Evolutionary conservation across 1,140 invertebrate species (phyloP), one percentile per base, ranked within the genome.

Genomic region (Macrosteles quadrilineatus): DNA sequence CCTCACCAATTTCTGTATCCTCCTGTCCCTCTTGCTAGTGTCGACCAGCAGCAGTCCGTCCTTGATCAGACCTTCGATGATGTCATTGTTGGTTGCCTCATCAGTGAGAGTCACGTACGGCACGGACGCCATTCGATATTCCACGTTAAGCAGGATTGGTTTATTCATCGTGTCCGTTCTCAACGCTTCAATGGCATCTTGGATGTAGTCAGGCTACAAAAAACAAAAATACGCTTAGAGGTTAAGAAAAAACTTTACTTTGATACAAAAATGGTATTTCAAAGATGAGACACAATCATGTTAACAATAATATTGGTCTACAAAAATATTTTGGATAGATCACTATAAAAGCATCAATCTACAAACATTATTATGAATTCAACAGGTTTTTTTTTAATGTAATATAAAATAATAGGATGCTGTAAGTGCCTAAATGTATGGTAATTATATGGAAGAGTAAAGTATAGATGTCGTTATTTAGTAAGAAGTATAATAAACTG

Each of bases 41-140:
- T 97, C 94, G 67, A 92, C 89, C 36, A 98, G 77, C 1, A 97
- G 83, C 50, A 92, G 86, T 14, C 98, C 98, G 75, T 97, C 91
- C 36, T 87, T 84, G 68, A 99, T 88, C 17, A 99, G 84, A 71
- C 84, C 86, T 80, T 94, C 93, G 30, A 88, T 91, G 73, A 98
- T 84, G 80, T 98, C 95, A 67, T 88, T 84, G 79, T 94, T 91
- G 29, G 85, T 87, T 40, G 86, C 85, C 2, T 88, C 84, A 74
- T 92, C 88, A 12, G 85, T 76, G 14, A 98, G 82, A 0, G 95
- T 90, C 1, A 88, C 88, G 71, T 87, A 88, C 1, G 91, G 86
- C 17, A 91, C 78, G 0, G 86, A 88, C 21, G 84, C 84, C 4
- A 81, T 77, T 74, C 85, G 87, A 72, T 87, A 86, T 76, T 94